Conservation (phyloP, 1,140 invertebrate genomes). For the Pseudomyrmex sp. region DNA sequence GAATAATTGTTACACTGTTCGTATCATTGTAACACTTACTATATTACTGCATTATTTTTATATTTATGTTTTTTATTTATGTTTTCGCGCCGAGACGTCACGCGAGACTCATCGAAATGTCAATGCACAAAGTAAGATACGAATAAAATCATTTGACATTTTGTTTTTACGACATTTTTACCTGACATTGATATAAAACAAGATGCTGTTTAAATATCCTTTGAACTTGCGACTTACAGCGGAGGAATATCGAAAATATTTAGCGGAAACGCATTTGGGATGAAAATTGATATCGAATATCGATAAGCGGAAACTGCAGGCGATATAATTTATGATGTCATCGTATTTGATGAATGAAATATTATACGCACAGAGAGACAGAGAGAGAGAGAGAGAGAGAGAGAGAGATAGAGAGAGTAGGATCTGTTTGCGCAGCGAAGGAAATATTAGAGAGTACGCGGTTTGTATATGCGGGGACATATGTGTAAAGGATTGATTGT, state of each 20-base stretch:
- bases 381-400: too few species aligned
- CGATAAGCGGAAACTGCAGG: conserved; percentile 15
- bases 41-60: conserved; percentile 64
- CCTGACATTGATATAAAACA: neutral
- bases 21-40: conserved; percentile 33
- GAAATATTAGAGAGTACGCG: neutral
- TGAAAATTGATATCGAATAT: conserved; percentile 31
- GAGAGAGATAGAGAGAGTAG: neutral
- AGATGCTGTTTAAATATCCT: neutral
- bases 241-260: neutral
- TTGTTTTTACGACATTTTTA: neutral
- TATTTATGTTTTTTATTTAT: conserved; percentile 32
- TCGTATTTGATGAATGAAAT: conserved; percentile 36
- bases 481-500: neutral
- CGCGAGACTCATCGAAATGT: neutral
- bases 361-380: neutral
- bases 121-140: neutral
- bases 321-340: conserved; percentile 33
- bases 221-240: neutral
- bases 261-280: neutral
- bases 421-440: neutral
- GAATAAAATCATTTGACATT: neutral
- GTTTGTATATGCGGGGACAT: neutral
- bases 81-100: too few species aligned
- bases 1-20: conserved; percentile 24